phyloP scores from a whole-genome alignment of 2,797 vertebrate species.

The Mormyrus hasselquistii region DNA sequence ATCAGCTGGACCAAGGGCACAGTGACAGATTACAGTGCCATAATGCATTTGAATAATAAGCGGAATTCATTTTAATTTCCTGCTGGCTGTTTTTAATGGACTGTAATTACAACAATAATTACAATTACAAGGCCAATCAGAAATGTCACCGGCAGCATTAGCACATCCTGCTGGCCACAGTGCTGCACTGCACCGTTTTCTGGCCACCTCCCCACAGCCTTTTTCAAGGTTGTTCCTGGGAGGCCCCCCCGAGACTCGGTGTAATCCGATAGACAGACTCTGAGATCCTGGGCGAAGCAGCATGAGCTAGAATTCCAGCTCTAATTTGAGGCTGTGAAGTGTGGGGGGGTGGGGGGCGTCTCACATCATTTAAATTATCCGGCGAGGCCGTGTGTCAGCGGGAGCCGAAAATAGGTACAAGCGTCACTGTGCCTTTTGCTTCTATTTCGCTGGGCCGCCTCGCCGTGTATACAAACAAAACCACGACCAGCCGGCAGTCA shows the following conservation, averaged over 20 bases:
- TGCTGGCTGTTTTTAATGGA: neutral
- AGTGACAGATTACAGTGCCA: neutral
- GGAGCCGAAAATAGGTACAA: neutral
- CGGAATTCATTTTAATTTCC: neutral
- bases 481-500: neutral
- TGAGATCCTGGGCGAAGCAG: neutral
- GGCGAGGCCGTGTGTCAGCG: neutral
- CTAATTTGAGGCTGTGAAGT: neutral
- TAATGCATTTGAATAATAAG: neutral
- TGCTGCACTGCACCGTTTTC: neutral
- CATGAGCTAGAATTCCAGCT: neutral
- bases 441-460: constrained; percentile 9
- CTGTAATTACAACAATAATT: neutral
- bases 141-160: neutral
- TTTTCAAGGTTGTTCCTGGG: neutral
- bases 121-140: neutral
- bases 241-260: neutral
- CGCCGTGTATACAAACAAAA: constrained; percentile 18
- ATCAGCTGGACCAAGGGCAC: neutral
- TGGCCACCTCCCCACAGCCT: neutral
- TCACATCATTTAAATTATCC: constrained; percentile 8
- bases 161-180: neutral
- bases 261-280: neutral
- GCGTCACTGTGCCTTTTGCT: neutral
- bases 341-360: too few species aligned